Base-by-base conservation (phyloP, 2,888 invertebrate species). In the Eustalomyia histrio region DNA sequence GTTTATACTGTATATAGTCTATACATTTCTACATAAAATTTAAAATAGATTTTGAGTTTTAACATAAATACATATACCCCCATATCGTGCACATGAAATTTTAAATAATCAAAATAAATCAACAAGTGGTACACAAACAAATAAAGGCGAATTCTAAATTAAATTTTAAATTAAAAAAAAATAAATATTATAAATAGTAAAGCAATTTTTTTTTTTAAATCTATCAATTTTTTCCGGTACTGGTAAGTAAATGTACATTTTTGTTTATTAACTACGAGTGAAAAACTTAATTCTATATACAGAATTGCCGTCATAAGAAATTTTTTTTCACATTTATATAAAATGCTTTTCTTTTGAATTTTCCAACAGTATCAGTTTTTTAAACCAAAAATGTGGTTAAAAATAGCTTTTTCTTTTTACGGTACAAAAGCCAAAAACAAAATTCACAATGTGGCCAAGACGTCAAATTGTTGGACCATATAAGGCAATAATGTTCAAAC, bases 401-500 rank as follows among this genome's bases (percentile, higher is more conserved):
- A 6, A 6, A 6, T 29, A 6, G 29, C 7, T 29, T 29, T 29
- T 29, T 6, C 6, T 29, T 29, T 29, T 29, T 29, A 29, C 29
- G 29, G 7, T 7, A 29, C 7, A 29, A 29, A 29, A 29, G n/a
- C n/a, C n/a, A n/a, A n/a, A 6, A 1, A 6, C 1, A 29, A 29
- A 29, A 7, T 29, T 29, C 7, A 6, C 29, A 29, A 6, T 29
- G 3, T 29, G 29, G 29, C 29, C 29, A 29, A 29, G 7, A 29
- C 29, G 7, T 29, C 29, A 29, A 29, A 29, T 29, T 29, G 29
- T 29, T 29, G 7, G 4, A 74, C 89, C 89, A 78, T 87, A 86
- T 87, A 87, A 87, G 88, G 89, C 65, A 85, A 87, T 87, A 84
- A 29, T 29, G 29, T 85, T 87, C 85, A 29, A 14, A 85, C 76